Evolutionary conservation across 1,140 invertebrate species (phyloP).

Genomic region (Harpegnathos saltator): DNA sequence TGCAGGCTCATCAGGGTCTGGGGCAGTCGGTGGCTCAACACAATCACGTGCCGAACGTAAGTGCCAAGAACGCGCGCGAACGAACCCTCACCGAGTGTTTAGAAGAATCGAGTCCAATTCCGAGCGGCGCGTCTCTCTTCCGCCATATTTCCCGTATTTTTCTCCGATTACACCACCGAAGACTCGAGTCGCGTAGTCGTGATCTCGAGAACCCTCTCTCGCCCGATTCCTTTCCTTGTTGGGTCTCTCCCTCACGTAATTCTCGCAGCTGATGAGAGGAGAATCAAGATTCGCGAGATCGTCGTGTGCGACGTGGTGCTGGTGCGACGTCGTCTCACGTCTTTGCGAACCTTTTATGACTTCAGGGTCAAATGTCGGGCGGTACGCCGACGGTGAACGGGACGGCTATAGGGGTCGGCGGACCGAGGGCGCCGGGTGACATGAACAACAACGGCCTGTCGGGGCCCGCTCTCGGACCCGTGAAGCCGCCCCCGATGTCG

Average conservation of each 20-base stretch:
- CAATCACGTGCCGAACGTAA: conserved; percentile 84
- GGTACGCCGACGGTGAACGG: conserved; percentile 82
- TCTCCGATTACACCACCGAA: no score
- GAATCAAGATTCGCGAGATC: neutral
- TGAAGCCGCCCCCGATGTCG: conserved; percentile 84
- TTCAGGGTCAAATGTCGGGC: conserved; percentile 84
- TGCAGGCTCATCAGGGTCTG: conserved; percentile 81
- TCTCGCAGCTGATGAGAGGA: no score
- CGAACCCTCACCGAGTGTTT: neutral
- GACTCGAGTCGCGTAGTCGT: no score
- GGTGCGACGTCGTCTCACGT: conserved; percentile 5
- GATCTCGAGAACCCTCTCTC: no score
- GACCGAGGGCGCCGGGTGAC: conserved; percentile 82
- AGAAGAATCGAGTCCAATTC: no score
- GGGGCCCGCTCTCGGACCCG: conserved; percentile 83
- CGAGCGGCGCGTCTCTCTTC: no score
- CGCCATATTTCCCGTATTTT: no score
- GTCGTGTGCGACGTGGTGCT: neutral
- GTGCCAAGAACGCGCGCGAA: conserved; percentile 51
- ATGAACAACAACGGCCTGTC: conserved; percentile 86
- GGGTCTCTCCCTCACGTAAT: no score
- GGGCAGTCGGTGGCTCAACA: conserved; percentile 82
- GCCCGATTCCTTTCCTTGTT: no score
- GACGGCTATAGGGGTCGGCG: conserved; percentile 79
- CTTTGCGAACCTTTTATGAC: conserved; percentile 48